Evolutionary conservation across 2,113 vertebrate species (phyloP).

Genomic region (Philantomba maxwellii): DNA sequence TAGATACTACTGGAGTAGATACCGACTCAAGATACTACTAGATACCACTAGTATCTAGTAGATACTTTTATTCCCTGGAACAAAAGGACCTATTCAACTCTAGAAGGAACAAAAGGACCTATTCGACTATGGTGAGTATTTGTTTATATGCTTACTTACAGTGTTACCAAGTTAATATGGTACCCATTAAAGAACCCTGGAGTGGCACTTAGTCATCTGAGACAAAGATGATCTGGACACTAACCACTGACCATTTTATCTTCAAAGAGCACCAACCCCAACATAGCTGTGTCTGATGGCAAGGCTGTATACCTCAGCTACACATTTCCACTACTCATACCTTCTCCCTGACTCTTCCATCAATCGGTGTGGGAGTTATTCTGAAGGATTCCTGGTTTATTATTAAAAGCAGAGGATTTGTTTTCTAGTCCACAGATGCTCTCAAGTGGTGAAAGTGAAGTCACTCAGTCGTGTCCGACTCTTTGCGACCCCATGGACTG

Average conservation of each 20-base stretch:
- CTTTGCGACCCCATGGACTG: no score
- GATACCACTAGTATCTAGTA: not conserved
- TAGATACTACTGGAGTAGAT: not conserved
- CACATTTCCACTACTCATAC: not conserved
- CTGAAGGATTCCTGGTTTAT: not conserved
- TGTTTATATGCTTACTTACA: not conserved
- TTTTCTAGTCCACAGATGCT: constrained; percentile 49
- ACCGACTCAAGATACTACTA: not conserved
- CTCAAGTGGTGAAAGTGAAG: not conserved
- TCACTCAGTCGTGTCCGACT: no score
- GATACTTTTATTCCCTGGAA: not conserved
- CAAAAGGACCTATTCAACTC: not conserved
- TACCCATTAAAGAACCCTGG: not conserved
- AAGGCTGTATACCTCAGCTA: not conserved
- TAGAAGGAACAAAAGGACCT: not conserved
- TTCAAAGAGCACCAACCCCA: not conserved
- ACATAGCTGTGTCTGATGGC: not conserved
- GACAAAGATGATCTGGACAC: not conserved
- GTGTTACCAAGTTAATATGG: not conserved
- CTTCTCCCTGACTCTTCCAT: not conserved
- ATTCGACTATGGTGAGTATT: not conserved
- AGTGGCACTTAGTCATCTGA: not conserved
- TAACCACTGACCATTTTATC: not conserved
- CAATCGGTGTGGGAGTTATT: not conserved
- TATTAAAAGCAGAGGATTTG: constrained; percentile 27